Evolutionary conservation across 2,888 invertebrate genomes (phyloP).

Genomic region (Apamea anceps): DNA sequence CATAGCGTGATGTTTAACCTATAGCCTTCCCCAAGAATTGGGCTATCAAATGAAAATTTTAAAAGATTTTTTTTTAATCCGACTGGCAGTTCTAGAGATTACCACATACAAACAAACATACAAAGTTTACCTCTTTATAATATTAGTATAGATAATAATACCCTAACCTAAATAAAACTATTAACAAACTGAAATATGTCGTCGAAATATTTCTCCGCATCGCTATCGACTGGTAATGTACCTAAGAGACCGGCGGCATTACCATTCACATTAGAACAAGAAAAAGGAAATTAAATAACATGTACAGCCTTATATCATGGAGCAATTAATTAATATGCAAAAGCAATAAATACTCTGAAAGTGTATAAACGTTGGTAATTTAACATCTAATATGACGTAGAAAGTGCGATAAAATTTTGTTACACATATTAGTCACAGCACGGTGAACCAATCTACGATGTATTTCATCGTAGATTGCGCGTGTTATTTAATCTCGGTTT

Average conservation of each 20-base stretch:
- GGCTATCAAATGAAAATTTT: no score
- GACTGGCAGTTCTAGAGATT: no score
- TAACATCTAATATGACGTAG: constrained; percentile 61
- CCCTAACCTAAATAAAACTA: no score
- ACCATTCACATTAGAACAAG: constrained; percentile 10
- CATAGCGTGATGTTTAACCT: no score
- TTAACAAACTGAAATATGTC: no score
- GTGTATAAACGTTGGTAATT: constrained; percentile 58
- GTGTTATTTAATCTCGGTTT: constrained; percentile 55
- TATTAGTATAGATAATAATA: no score
- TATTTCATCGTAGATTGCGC: constrained; percentile 47
- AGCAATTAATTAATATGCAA: constrained; percentile 56
- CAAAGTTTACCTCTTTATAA: no score
- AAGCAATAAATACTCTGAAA: constrained; percentile 43
- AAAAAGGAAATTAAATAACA: constrained; percentile 12
- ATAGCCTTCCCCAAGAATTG: no score
- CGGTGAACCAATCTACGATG: constrained; percentile 38
- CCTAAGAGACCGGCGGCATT: background rate
- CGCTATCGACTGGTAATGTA: no score
- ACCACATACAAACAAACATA: no score
- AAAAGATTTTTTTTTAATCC: no score
- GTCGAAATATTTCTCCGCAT: no score
- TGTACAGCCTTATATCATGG: constrained; percentile 11
- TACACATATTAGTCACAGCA: constrained; percentile 65
- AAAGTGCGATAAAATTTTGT: constrained; percentile 66